Base-by-base conservation (phyloP, 2,888 invertebrate species). In the Cybosia mesomella region DNA sequence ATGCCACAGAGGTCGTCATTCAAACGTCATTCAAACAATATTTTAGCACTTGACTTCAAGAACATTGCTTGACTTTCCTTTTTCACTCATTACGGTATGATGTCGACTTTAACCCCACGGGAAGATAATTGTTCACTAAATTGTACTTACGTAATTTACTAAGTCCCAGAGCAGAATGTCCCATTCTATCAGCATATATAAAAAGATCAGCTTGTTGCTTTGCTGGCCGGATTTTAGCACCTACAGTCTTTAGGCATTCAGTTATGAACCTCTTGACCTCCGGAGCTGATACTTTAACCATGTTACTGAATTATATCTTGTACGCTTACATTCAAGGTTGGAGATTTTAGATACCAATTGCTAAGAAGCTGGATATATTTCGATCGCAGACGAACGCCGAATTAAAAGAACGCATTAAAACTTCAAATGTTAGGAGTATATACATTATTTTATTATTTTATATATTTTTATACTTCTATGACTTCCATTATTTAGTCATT, bases 141-240 rank as follows among this genome's bases (percentile, higher is more conserved):
- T n/a, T n/a, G n/a, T 9, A 39, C 82, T 90, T 89, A 97, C 97
- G 96, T 72, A 98, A 89, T 84, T 98, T 95, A 86, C 98, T 98
- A 82, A 98, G 96, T 18, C 98, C 98, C 88, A 98, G 98, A 82
- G 98, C 98, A 80, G 97, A 98, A 85, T 98, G 98, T 0, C 98
- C 98, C 58, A 97, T 92, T 81, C 96, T 95, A 87, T 98, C 98
- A 0, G 98, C 98, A 58, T 96, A 96, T 67, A 97, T 92, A 57
- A 98, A 91, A 63, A 97, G 95, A 71, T 97, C 96, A 0, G 97
- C 97, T 66, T 97, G 95, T 65, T 95, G 93, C 5, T 90, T 85
- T 0, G 97, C 97, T 65, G 97, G 96, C 39, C 89, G 91, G 32
- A 85, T 80, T 0, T 94, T 93, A 0, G 96, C 92, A 0, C 97